Percentiles rank a stretch among this genome's conserved stretches.
phyloP scores from a whole-genome alignment of 1,140 invertebrate species.

The Papilio machaon region DNA sequence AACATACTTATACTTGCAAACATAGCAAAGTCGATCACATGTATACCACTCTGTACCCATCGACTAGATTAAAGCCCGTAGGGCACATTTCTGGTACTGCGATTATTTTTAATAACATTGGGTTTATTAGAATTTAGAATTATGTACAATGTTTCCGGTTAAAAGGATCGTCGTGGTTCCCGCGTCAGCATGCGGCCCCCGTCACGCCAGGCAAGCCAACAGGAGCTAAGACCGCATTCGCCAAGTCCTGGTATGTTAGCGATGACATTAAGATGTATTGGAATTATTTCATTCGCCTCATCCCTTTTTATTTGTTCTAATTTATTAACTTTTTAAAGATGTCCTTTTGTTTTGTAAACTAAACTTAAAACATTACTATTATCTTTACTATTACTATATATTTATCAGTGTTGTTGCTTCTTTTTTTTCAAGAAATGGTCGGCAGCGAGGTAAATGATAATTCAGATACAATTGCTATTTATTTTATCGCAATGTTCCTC shows the following conservation, averaged over 20 bases:
- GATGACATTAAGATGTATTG: neutral
- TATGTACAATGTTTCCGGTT: neutral
- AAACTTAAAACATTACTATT: neutral
- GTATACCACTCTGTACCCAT: too few relatives aligned
- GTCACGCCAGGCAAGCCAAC: conserved; percentile 91
- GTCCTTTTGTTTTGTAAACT: neutral
- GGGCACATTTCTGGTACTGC: too few relatives aligned
- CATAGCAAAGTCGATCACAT: too few relatives aligned
- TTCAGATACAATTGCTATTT: neutral
- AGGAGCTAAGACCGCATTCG: conserved; percentile 90
- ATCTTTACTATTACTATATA: neutral
- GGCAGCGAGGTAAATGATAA: too few relatives aligned
- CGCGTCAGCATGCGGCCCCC: conserved; percentile 89
- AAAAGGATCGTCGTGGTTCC: conserved; percentile 88
- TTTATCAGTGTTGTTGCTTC: neutral
- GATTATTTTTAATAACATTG: too few relatives aligned
- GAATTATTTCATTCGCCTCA: neutral
- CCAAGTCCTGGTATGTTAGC: conserved; percentile 87
- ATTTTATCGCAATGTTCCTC: too few relatives aligned
- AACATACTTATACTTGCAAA: too few relatives aligned
- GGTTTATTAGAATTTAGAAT: neutral
- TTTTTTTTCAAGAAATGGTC: neutral
- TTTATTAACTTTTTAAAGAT: neutral
- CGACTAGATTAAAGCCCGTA: too few relatives aligned
- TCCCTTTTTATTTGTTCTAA: neutral